Evolutionary conservation across 2,888 invertebrate genomes (phyloP), one percentile per base, ranked within the genome.

Genomic region (Adelphocoris suturalis): DNA sequence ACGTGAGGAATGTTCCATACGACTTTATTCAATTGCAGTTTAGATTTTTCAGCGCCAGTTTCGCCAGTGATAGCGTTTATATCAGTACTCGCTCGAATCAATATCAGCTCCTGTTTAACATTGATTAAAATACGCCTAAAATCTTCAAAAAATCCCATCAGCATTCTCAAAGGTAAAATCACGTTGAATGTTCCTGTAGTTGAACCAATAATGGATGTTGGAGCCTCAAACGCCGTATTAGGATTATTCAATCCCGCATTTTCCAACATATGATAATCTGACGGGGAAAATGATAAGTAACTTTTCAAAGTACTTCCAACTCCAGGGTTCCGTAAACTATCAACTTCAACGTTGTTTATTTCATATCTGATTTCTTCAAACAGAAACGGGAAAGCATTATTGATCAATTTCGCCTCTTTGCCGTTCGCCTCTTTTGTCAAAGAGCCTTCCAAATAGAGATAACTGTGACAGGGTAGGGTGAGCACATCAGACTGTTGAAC

Each of bases 51-150:
- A 7, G 52, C 52, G 14, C 9, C 11, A n/a, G 19, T 81, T 3
- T 82, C 52, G 16, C 23, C 68, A 68, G 27, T 23, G 9, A 68
- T 23, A 11, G 68, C 68, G 13, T 68, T 68, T 11, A 75, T 14
- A 19, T 89, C 89, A 14, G 12, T 85, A 52, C 85, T 84, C 14
- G 89, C 2, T 37, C 89, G 27, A 14, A 75, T 85, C n/a, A 89
- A 28, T 19, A 89, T 48, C 14, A 89, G 37, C 85, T 89, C 86
- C 80, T 90, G 90, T 37, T 78, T 90, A 48, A 86, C 86, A 28
- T 86, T 86, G 37, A 86, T 86, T 46, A 90, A 55, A 14, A 90
- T 61, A 12, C 57, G 27, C 23, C 48, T 23, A 37, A 76, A 80
- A 52, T 90, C 86, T 78, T 90, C 90, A 52, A 75, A 68, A n/a